Base-by-base conservation (phyloP, 2,797 vertebrate genomes). In the Micrastur ruficollis region DNA sequence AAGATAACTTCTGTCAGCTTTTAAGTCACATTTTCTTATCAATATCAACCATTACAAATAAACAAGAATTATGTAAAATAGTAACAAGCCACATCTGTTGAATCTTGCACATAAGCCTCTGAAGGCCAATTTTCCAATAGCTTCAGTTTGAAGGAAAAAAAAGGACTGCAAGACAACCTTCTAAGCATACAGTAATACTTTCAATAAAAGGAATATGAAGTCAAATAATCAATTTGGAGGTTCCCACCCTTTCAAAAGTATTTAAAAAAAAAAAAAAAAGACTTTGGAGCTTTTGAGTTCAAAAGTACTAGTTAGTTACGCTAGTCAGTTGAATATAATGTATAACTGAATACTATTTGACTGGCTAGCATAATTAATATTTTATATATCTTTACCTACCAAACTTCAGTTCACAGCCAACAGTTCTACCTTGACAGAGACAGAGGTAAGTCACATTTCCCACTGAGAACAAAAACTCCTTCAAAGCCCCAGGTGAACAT, bases 401-500 rank as follows among this genome's bases (percentile, higher is more conserved):
- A 2, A 34, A n/a, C 36, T 65, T 8, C 16, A 59, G 12, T 14
- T 61, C 47, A 59, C 14, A 49, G 40, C 21, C 44, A 47, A 46
- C 32, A 44, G 42, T 44, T 44, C 42, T 8, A 44, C 42, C 42
- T 6, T 18, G 75, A 8, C 27, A 6, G 4, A 29, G n/a, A 12
- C 0, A 14, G 46, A 65, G 29, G 32, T 8, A 25, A 21, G 12
- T 2, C 14, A 10, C 32, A 8, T 2, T 44, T 17, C 29, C 22
- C 42, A 4, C 17, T 2, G 29, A 19, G 44, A 68, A 6, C 2
- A 62, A 29, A 9, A 23, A 0, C 19, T 12, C 52, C 1, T 4
- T 5, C 3, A 25, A 31, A 53, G 27, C 12, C 71, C 0, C 15
- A 46, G 49, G 17, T 0, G 36, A 62, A 19, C 20, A 3, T 3